Base-by-base conservation (phyloP, 2,888 invertebrate genomes). In the Holacanthella duospinosa region DNA sequence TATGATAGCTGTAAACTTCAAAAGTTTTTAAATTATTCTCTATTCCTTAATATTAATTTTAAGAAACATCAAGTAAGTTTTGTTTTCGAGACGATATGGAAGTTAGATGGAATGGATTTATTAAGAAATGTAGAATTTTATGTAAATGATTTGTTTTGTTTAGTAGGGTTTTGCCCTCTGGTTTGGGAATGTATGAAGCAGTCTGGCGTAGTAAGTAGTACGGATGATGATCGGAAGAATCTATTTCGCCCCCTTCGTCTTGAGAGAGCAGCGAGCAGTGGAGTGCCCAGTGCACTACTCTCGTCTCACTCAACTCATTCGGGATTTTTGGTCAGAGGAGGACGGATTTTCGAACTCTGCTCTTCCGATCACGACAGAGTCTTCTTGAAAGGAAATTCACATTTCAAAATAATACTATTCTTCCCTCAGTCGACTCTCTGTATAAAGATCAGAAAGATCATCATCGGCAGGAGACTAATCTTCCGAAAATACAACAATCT, bases 311-410 rank as follows among this genome's bases (percentile, higher is more conserved):
- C 36, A n/a, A n/a, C n/a, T n/a, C 48, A 48, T 48, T 48, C 48
- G 48, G 48, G 21, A 21, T 48, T 48, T 48, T 48, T 21, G 48
- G 48, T 48, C 48, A 48, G 48, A 48, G 16, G 48, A 48, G 48
- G 48, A 48, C 12, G 48, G 48, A n/a, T n/a, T n/a, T 48, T 48
- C 21, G 16, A 48, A 48, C 48, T 48, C 48, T n/a, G 4, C 48
- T 48, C 48, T 48, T 48, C 16, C 36, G 9, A 36, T 36, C 36
- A 36, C 16, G 9, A 16, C 19, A 21, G 48, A 48, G 12, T 48
- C 21, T 48, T 9, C 48, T 36, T n/a, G n/a, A 16, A 36, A 36
- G 36, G 9, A 9, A 16, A 36, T 16, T 36, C 9, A 6, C 6
- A 36, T 36, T 36, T 6, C 36, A 36, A 36, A 36, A 16, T 36